Conservation (phyloP, 2,113 vertebrate species). For the Pelecanoides urinatrix region DNA sequence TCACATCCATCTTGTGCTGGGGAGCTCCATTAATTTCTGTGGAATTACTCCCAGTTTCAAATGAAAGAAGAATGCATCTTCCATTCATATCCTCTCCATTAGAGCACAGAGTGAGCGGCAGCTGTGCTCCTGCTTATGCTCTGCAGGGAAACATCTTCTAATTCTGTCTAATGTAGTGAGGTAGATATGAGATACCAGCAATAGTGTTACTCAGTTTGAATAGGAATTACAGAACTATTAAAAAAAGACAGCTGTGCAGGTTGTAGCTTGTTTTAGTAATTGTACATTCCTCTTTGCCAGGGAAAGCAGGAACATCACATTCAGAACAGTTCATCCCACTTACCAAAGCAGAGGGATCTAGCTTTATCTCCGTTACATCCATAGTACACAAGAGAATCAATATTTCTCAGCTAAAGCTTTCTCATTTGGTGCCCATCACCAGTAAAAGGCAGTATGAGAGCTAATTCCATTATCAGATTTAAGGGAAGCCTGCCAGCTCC, state of each 20-base stretch:
- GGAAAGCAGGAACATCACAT: not conserved
- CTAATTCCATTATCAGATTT: not conserved
- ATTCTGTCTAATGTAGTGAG: not conserved
- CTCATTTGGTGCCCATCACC: not conserved
- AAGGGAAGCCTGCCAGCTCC: not conserved
- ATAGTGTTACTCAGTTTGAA: not conserved
- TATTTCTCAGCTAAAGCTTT: not conserved
- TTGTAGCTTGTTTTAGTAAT: not conserved
- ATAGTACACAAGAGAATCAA: not conserved
- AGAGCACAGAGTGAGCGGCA: not conserved
- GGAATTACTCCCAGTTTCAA: conserved; percentile 13
- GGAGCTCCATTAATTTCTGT: conserved; percentile 7
- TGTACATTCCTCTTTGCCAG: not conserved
- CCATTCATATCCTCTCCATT: not conserved
- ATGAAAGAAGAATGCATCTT: not conserved
- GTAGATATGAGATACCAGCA: not conserved
- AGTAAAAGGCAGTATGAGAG: not conserved
- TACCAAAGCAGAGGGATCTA: not conserved
- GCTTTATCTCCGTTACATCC: not conserved
- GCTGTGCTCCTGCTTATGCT: not conserved
- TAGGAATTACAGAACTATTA: not conserved
- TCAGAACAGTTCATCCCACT: not conserved
- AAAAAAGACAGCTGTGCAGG: not conserved
- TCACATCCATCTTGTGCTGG: not conserved
- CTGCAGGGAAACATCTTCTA: not conserved